phyloP scores from a whole-genome alignment of 2,888 invertebrate genomes.

The Cabera pusaria region DNA sequence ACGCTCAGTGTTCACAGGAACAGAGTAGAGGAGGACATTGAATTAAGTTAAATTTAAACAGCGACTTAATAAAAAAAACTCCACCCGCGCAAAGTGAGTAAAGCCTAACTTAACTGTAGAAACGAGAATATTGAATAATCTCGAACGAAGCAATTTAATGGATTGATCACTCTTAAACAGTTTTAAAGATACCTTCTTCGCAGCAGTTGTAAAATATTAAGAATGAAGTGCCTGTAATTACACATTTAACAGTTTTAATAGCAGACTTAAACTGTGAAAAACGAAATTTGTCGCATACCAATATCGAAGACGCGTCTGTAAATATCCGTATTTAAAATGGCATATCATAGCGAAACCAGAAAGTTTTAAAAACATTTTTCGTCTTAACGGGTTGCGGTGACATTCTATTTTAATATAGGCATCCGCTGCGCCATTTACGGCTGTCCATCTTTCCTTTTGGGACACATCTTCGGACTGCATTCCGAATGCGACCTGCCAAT shows the following conservation, averaged over 20 bases:
- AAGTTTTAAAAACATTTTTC: conserved; percentile 34
- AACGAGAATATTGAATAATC: conserved; percentile 45
- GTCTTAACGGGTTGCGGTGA: conserved; percentile 31
- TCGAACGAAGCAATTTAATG: conserved; percentile 35
- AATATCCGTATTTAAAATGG: conserved; percentile 23
- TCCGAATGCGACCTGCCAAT: conserved; percentile 71
- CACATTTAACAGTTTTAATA: conserved; percentile 26
- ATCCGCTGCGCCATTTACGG: conserved; percentile 59
- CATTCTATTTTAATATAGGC: conserved; percentile 67
- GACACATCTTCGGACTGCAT: conserved; percentile 68
- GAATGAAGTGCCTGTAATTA: conserved; percentile 31
- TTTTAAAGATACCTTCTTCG: conserved; percentile 29
- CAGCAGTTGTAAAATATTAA: conserved; percentile 13
- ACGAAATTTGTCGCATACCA: conserved; percentile 31
- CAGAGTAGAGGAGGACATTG: no score
- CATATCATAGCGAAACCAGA: conserved; percentile 25
- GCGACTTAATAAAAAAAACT: no score
- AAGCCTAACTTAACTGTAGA: no score
- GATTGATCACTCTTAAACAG: conserved; percentile 27
- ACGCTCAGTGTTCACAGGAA: no score
- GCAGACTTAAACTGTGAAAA: conserved; percentile 25
- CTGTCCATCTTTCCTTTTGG: conserved; percentile 63
- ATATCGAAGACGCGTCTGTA: conserved; percentile 19
- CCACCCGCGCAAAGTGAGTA: no score
- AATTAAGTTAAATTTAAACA: no score